Base-by-base conservation (phyloP, 1,140 invertebrate species). In the Gryon sp. region DNA sequence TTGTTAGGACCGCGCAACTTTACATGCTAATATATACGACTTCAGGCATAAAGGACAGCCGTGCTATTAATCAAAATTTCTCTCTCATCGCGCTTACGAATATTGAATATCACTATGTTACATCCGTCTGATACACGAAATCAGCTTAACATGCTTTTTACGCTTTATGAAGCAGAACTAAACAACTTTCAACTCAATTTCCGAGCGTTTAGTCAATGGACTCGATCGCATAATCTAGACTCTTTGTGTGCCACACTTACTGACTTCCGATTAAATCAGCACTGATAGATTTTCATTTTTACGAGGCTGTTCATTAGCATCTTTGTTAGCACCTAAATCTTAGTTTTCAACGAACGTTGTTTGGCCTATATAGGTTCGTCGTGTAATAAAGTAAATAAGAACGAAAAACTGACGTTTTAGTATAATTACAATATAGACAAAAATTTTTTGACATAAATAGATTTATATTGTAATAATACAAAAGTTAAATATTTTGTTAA, bases 171-270 rank as follows among this genome's bases (percentile, higher is more conserved):
- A 79, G 77, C 77, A 79, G 66, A 73, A 76, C 62, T 76, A 79
- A 79, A 79, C 73, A 79, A 79, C 77, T 79, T 79, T 76, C 66
- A 69, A 79, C 77, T 76, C 72, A 68, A 79, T 79, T 76, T 76
- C 41, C 62, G 46, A 72, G 34, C 76, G 46, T 70, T 74, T 74
- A 66, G 59, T 53, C 65, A 18, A 57, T 45, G 38, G 55, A 75
- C 36, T 36, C 41, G 70, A 66, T 70, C 65, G 30, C 22, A 62
- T 68, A 62, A 79, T 78, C 53, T 48, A 41, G 32, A 63, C 45
- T 66, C 70, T 78, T 74, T 78, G 65, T 70, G 69, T 57, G 63
- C 65, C 62, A 48, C 59, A 57, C 40, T 75, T 72, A 48, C 55
- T 63, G 52, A 75, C 36, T 78, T 55, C 46, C 66, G 53, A 74